Conservation (phyloP, 2,888 invertebrate genomes). For the Gymnocheta viridis region DNA sequence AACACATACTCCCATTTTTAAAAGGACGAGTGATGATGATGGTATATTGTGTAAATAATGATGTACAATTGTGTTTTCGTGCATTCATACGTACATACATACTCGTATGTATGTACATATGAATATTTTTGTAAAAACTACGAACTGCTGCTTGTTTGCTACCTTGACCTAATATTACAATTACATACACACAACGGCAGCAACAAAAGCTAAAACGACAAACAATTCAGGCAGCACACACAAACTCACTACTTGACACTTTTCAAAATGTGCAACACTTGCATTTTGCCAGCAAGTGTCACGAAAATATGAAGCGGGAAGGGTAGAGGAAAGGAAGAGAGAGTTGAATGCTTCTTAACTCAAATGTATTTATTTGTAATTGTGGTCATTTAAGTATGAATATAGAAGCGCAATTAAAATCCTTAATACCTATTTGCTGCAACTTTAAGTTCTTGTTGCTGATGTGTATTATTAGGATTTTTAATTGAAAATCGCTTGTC, state of each 20-base stretch:
- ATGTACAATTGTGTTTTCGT: slow-evolving; percentile 4
- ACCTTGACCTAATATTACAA: slow-evolving; percentile 68
- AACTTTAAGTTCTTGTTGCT: not conserved
- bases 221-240: not conserved
- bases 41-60: slow-evolving; percentile 26
- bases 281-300: slow-evolving; percentile 31
- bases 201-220: not conserved
- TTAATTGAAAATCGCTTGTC: slow-evolving; percentile 10
- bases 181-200: slow-evolving; percentile 38
- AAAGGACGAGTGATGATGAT: not conserved
- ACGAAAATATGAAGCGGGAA: not conserved
- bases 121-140: slow-evolving; percentile 33
- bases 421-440: not conserved
- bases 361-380: slow-evolving; percentile 30
- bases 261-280: slow-evolving; percentile 60
- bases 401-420: slow-evolving; percentile 13
- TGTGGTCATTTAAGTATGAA: slow-evolving; percentile 31
- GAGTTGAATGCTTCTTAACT: not conserved
- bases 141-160: slow-evolving; percentile 46
- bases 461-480: not conserved
- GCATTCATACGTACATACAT: not conserved
- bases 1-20: slow-evolving; percentile 2
- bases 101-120: not conserved
- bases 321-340: not conserved
- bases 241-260: slow-evolving; percentile 33